These are phyloP conservation scores for Drosophila diplacantha DNA, from an alignment of 2,888 invertebrate genomes.

Conservation along the genomic window DNA sequence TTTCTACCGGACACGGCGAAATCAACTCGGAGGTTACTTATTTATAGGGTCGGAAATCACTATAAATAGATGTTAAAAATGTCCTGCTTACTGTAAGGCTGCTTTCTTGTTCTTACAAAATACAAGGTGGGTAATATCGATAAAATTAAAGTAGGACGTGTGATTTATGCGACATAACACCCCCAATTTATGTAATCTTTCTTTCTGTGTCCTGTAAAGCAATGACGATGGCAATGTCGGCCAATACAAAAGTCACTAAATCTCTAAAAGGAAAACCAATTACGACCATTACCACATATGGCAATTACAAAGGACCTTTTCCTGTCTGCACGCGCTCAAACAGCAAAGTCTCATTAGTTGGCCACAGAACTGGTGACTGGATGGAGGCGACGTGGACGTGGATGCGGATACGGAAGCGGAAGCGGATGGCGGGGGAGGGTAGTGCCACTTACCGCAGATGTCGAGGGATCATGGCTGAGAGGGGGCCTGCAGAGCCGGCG, in stretches of 20 bases:
- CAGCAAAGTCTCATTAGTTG: slow-evolving; percentile 71
- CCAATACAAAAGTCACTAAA: slow-evolving; percentile 69
- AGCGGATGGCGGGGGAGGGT: slow-evolving; percentile 1
- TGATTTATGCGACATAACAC: background rate
- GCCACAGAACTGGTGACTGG: slow-evolving; percentile 41
- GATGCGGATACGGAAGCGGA: background rate
- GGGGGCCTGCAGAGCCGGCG: background rate
- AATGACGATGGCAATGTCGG: slow-evolving; percentile 28
- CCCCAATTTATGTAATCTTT: slow-evolving; percentile 6
- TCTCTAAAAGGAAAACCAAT: slow-evolving; percentile 70
- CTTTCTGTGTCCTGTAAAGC: slow-evolving; percentile 24
- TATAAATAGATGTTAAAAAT: background rate
- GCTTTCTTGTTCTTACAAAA: background rate
- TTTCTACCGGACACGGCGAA: too few relatives aligned
- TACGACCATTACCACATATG: slow-evolving; percentile 69
- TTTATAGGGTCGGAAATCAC: too few relatives aligned
- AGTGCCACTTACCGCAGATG: slow-evolving; percentile 40
- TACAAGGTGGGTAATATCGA: background rate
- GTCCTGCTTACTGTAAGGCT: background rate
- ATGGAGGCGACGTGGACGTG: slow-evolving; percentile 21
- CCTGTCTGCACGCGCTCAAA: slow-evolving; percentile 52
- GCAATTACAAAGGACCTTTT: slow-evolving; percentile 64
- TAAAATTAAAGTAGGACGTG: background rate
- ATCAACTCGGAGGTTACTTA: too few relatives aligned
- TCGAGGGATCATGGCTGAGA: slow-evolving; percentile 26